phyloP scores from a whole-genome alignment of 2,888 invertebrate genomes.

The Stenchaetothrips biformis region DNA sequence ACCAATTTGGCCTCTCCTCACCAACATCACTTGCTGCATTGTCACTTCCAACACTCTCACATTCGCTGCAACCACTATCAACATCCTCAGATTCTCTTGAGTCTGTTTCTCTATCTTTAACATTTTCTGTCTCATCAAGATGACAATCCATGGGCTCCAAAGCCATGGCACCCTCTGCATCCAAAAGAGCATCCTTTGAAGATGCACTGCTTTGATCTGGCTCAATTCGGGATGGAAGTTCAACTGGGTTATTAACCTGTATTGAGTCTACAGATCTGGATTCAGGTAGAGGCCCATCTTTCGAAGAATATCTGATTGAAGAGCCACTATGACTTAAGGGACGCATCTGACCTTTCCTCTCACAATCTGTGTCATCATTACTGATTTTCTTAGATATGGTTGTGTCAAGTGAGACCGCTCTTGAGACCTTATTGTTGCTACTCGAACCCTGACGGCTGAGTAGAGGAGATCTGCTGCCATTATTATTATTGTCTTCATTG shows the following conservation, averaged over 20 bases:
- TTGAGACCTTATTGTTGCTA: background rate
- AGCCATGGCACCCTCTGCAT: constrained; percentile 46
- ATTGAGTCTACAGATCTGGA: constrained; percentile 35
- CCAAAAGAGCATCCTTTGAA: constrained; percentile 65
- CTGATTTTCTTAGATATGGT: background rate
- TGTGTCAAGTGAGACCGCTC: background rate
- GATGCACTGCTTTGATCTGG: constrained; percentile 64
- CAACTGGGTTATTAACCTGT: background rate
- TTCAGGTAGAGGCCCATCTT: constrained; percentile 43
- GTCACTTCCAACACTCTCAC: constrained; percentile 28
- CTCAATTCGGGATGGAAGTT: constrained; percentile 43
- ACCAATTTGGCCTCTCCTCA: background rate
- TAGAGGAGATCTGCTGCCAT: constrained; percentile 65
- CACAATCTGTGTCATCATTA: background rate
- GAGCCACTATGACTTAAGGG: background rate
- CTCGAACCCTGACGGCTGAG: constrained; percentile 50
- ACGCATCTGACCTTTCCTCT: background rate
- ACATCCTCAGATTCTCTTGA: constrained; percentile 31
- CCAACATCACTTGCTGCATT: constrained; percentile 29
- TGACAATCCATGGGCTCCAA: constrained; percentile 39
- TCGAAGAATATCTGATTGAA: background rate
- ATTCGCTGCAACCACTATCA: constrained; percentile 31
- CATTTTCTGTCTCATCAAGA: constrained; percentile 34
- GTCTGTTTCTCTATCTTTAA: constrained; percentile 43
- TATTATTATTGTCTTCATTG: constrained; percentile 53